Base-by-base conservation (phyloP, 2,888 invertebrate species). In the Drosophila birchii region DNA sequence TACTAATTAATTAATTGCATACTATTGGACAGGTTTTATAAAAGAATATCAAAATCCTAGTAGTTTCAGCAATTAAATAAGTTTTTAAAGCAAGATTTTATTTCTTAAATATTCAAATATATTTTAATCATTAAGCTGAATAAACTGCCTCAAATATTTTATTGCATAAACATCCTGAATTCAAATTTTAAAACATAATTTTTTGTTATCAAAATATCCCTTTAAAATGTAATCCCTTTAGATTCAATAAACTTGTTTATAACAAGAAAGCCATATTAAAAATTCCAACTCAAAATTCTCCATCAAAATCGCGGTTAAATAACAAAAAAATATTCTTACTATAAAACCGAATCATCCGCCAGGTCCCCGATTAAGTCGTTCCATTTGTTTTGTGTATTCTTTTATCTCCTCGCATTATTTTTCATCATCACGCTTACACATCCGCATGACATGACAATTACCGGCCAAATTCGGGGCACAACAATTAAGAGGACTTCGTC, bases 381-480 rank as follows among this genome's bases (percentile, higher is more conserved):
- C 8, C 26, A 5, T 57, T 45, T 57, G 26, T 57, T 53, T 34
- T 34, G 34, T 34, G 9, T 32, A 11, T 32, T 32, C n/a, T 45
- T 58, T 39, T 26, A 18, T 49, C 14, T 49, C 18, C 16, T 44
- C 4, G 36, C 51, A 43, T 62, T 66, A 66, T 53, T 62, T 66
- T 53, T 53, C 51, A 64, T 64, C 64, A 62, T 49, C 64, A 51
- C 43, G 43, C 49, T 36, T 29, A 53, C 62, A 62, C 62, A 62
- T 66, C 64, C 63, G 64, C 62, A 20, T 66, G 64, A 62, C 64
- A 66, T 66, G 63, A 66, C 64, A 66, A 66, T 66, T 66, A 66
- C 63, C 43, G 34, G 43, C n/a, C 51, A 44, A 53, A 62, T 62
- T 34, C n/a, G 26, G 39, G n/a, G 4, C 16, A 49, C 26, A 49